Percentiles rank a stretch among this genome's conserved stretches.
Evolutionary conservation across 2,888 invertebrate species (phyloP).

Genomic region (Caenorhabditis panamensis): DNA sequence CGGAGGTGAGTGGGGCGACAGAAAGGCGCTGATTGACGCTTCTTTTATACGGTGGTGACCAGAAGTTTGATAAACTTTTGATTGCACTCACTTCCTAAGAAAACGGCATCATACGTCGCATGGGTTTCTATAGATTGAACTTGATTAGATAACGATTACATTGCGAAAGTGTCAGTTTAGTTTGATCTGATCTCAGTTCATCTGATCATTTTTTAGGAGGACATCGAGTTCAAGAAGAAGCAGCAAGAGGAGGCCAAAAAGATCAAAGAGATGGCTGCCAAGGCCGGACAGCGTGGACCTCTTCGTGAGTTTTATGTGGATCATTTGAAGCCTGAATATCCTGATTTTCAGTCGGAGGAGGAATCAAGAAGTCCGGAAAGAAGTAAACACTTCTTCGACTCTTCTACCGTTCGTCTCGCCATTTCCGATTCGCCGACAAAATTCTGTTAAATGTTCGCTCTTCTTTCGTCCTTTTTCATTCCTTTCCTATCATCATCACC

Average conservation of each 20-base stretch:
- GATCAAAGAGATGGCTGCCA: slow-evolving; percentile 77
- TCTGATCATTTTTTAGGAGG: slow-evolving; percentile 70
- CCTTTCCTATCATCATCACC: background rate
- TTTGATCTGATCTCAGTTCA: background rate
- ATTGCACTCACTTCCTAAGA: background rate
- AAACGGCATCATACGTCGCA: background rate
- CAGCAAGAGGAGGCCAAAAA: slow-evolving; percentile 79
- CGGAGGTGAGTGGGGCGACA: slow-evolving; percentile 63
- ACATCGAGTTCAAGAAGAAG: slow-evolving; percentile 80
- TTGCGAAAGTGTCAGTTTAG: background rate
- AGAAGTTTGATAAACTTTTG: slow-evolving; percentile 12
- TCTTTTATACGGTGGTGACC: slow-evolving; percentile 29
- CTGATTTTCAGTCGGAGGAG: slow-evolving; percentile 73
- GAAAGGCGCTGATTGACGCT: background rate
- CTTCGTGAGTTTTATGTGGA: slow-evolving; percentile 65
- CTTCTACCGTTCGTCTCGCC: background rate
- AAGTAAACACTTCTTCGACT: slow-evolving; percentile 55
- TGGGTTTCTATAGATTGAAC: background rate
- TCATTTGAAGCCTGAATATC: slow-evolving; percentile 4
- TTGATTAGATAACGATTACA: background rate
- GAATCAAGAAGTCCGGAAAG: slow-evolving; percentile 80
- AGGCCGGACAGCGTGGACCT: slow-evolving; percentile 78
- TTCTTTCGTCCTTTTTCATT: background rate
- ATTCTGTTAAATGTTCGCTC: slow-evolving; percentile 3
- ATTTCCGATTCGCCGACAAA: background rate